phyloP scores from a whole-genome alignment of 2,113 vertebrate species.

The Cephalopterus ornatus region DNA sequence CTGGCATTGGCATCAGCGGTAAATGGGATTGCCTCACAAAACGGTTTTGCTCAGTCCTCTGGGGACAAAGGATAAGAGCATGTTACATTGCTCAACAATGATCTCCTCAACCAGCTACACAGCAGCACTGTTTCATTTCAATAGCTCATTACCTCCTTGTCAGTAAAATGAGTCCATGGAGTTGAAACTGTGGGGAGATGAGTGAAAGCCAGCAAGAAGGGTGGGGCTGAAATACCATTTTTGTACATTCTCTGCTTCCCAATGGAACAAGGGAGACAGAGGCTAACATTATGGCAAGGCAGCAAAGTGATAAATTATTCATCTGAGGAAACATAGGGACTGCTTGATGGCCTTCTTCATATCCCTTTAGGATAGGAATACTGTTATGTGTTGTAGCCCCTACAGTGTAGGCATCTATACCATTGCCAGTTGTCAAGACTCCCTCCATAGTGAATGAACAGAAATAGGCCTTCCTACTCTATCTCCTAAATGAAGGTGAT shows the following conservation, averaged over 20 bases:
- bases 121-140: conserved; percentile 23
- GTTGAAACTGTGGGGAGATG: background rate
- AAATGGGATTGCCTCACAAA: conserved; percentile 57
- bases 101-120: conserved; percentile 28
- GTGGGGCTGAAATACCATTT: background rate
- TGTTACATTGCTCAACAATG: conserved; percentile 44
- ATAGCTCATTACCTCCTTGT: conserved; percentile 33
- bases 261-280: background rate
- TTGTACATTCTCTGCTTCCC: background rate
- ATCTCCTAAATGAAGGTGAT: background rate
- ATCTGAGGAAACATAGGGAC: background rate
- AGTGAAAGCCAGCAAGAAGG: background rate
- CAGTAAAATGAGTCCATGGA: background rate
- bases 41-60: conserved; percentile 40
- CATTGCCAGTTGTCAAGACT: background rate
- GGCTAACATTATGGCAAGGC: background rate
- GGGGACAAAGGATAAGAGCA: conserved; percentile 55
- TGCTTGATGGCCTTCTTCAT: background rate
- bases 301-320: background rate
- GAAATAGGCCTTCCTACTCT: conserved; percentile 31
- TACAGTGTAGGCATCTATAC: background rate
- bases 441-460: background rate
- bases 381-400: background rate
- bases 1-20: conserved; percentile 53
- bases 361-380: background rate